Base-by-base conservation (phyloP, 2,113 vertebrate species). In the Sclerurus mexicanus region DNA sequence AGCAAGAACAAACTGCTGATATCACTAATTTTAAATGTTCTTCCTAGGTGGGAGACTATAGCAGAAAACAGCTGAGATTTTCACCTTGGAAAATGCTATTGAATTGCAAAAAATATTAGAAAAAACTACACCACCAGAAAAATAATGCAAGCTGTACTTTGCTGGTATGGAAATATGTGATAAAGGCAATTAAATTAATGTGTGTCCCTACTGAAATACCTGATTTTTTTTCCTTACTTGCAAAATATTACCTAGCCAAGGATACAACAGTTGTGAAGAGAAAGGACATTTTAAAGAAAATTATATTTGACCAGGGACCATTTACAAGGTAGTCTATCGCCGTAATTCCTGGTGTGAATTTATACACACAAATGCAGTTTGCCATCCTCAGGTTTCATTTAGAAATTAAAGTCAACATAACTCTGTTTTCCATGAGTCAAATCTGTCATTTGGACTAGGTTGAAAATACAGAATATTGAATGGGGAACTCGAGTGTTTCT, bases 1-100 rank as follows among this genome's bases (percentile, higher is more conserved):
- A 87, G 49, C 60, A 91, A 93, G 88, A 92, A 52, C 47, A 90
- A 95, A 87, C 20, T 84, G 56, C 39, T 93, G 47, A 63, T 58
- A 81, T 0, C 0, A 20, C 49, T 81, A 35, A 87, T 81, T 64
- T 94, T 39, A 93, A 71, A 82, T 75, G 52, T 71, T 52, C 72
- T 53, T 91, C 22, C 62, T 79, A 64, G 40, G 35, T 89, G 58
- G 62, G 46, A 89, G 40, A 37, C 23, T 71, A 7, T 68, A 83
- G 69, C 18, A 40, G 64, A 71, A 87, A 95, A 72, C 30, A 72
- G 39, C 40, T 68, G 58, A 95, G n/a, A 89, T 76, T 85, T 93
- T 91, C 60, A 87, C 53, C 77, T 93, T 94, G 73, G 85, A 78
- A 85, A 90, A 59, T 56, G 19, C 31, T 60, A 25, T 25, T 81